Evolutionary conservation across 1,140 invertebrate genomes (phyloP).

Genomic region (Drosophila pallidifrons): DNA sequence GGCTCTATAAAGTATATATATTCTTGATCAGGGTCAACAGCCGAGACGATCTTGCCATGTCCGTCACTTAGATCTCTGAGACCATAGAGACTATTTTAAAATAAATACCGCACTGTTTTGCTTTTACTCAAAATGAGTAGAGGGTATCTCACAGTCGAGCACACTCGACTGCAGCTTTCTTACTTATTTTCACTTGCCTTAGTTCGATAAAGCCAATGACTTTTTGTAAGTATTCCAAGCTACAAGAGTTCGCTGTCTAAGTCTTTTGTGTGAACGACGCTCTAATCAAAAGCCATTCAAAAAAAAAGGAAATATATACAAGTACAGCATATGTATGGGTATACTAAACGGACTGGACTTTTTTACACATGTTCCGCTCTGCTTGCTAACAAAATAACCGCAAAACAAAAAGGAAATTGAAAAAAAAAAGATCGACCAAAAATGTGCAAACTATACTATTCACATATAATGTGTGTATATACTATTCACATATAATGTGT

Average conservation of each 20-base stretch:
- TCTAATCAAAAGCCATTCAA: conserved; percentile 26
- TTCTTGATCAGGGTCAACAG: no score
- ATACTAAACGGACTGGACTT: conserved; percentile 47
- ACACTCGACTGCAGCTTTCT: no score
- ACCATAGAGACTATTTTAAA: no score
- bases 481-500: conserved; percentile 9
- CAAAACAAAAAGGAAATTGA: conserved; percentile 63
- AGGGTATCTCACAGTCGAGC: no score
- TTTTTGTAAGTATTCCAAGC: conserved; percentile 38
- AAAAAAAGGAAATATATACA: conserved; percentile 19
- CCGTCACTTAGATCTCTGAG: no score
- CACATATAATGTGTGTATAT: conserved; percentile 6
- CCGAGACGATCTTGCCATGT: no score
- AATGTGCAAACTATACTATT: conserved; percentile 55
- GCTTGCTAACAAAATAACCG: not conserved
- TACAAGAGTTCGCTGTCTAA: conserved; percentile 74
- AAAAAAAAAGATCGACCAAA: conserved; percentile 57
- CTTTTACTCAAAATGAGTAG: no score
- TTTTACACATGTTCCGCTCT: conserved; percentile 70
- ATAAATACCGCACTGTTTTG: no score
- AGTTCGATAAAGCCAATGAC: conserved; percentile 79
- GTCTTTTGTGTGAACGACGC: conserved; percentile 50
- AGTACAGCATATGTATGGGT: conserved; percentile 23
- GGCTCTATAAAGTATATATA: no score
- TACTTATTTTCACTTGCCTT: conserved; percentile 48